Base-by-base conservation (phyloP, 2,797 vertebrate genomes). In the Eupleurogrammus muticus region DNA sequence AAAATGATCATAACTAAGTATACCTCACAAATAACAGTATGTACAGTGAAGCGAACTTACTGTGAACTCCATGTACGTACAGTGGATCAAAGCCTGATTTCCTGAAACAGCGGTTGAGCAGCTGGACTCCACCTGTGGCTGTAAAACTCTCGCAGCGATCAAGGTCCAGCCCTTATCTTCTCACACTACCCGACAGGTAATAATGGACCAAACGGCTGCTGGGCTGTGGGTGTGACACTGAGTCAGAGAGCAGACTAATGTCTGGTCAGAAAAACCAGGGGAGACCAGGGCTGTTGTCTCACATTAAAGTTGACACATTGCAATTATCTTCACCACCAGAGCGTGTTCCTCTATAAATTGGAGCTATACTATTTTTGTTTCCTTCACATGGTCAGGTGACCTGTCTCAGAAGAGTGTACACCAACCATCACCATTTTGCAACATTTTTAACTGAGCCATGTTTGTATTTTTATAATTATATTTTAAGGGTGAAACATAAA, bases 81-180 rank as follows among this genome's bases (percentile, higher is more conserved):
- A 60, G 19, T 11, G n/a, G 51, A 77, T 69, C 53, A 60, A 38
- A 55, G 50, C 52, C 78, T 73, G 19, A 87, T 82, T 92, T 92
- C 90, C 88, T 87, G 82, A 71, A 85, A 77, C 44, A 20, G 47
- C 75, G 73, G 83, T 75, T 80, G 81, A 87, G 79, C 70, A 8
- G 56, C 67, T 36, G 47, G 52, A 59, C 79, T 81, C 70, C 80
- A 78, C 77, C 82, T 81, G 59, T 28, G 17, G 35, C 61, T 52
- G 70, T 54, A 60, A 70, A 63, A 74, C 75, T 36, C 53, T 66
- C 19, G 42, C 53, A 64, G 75, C 62, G 77, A 64, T 48, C 90
- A 93, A 94, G 73, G 93, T 93, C 80, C 90, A 92, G 57, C 55
- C 63, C 66, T 86, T 85, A 89, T 89, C 81, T 53, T 16, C 66